Evolutionary conservation across 2,888 invertebrate species (phyloP).

Genomic region (Ectemnius continuus): DNA sequence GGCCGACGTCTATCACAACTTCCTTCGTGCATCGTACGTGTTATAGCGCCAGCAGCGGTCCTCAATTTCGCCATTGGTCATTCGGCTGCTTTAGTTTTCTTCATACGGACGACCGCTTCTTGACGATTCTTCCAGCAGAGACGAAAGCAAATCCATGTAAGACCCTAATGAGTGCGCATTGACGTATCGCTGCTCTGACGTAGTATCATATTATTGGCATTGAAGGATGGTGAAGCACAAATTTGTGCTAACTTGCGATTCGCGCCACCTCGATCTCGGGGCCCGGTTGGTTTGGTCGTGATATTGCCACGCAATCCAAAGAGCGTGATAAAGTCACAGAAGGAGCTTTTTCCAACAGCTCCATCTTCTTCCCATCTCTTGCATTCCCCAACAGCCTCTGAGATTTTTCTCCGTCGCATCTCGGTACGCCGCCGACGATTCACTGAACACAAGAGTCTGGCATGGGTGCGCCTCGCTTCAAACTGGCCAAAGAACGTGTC

Average conservation of each 20-base stretch:
- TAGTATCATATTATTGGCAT: too few relatives aligned
- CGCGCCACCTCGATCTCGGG: too few relatives aligned
- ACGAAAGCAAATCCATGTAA: constrained; percentile 38
- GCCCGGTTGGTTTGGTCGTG: too few relatives aligned
- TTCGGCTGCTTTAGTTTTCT: constrained; percentile 44
- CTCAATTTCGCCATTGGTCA: constrained; percentile 53
- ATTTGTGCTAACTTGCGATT: too few relatives aligned
- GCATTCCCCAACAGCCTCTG: background rate
- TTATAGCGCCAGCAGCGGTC: constrained; percentile 37
- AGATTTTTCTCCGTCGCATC: constrained; percentile 17
- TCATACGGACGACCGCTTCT: constrained; percentile 16
- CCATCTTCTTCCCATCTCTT: background rate
- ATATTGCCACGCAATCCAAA: too few relatives aligned
- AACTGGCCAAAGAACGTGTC: constrained; percentile 21
- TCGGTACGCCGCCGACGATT: constrained; percentile 51
- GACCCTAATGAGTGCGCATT: constrained; percentile 34
- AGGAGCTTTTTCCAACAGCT: too few relatives aligned
- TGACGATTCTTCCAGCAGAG: constrained; percentile 11
- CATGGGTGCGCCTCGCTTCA: constrained; percentile 33
- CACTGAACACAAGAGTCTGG: constrained; percentile 61
- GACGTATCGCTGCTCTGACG: constrained; percentile 28
- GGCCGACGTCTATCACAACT: constrained; percentile 76
- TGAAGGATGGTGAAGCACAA: too few relatives aligned
- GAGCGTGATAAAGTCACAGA: too few relatives aligned
- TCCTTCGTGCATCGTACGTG: constrained; percentile 60